Percentiles rank a stretch among this genome's conserved stretches.
phyloP scores from a whole-genome alignment of 2,888 invertebrate species.

The Apotomis capreana region DNA sequence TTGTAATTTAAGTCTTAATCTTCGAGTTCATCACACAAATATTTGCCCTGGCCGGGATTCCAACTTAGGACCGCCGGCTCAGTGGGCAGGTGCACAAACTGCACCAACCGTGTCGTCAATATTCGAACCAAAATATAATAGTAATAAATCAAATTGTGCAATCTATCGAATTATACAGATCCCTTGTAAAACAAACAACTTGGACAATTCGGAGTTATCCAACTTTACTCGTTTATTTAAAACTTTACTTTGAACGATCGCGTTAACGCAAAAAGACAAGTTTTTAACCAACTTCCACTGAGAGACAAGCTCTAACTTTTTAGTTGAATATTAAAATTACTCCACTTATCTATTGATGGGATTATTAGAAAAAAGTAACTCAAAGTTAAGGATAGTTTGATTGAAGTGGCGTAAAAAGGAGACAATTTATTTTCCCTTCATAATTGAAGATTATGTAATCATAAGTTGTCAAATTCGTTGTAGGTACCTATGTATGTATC shows the following conservation, averaged over 20 bases:
- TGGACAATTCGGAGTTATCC: conserved; percentile 13
- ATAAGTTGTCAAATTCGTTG: no score
- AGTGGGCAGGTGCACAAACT: no score
- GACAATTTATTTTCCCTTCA: no score
- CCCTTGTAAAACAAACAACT: conserved; percentile 17
- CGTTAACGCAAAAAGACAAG: conserved; percentile 19
- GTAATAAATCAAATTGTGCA: conserved; percentile 15
- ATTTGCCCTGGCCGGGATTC: no score
- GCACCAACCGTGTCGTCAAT: no score
- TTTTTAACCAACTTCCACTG: neutral
- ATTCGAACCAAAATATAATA: neutral
- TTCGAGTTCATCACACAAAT: no score
- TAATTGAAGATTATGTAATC: no score
- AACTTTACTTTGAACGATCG: conserved; percentile 25
- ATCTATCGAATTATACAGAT: conserved; percentile 24
- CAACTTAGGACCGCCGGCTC: no score
- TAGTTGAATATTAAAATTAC: neutral
- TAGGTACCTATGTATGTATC: no score
- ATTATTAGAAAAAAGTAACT: neutral
- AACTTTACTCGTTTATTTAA: conserved; percentile 34
- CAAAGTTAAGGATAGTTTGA: neutral
- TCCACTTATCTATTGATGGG: neutral
- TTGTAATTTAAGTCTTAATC: no score
- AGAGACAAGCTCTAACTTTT: neutral
- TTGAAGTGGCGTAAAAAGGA: neutral